Percentiles rank a stretch among this genome's conserved stretches.
Evolutionary conservation across 2,797 vertebrate genomes (phyloP).

Genomic region (Selene dorsalis): DNA sequence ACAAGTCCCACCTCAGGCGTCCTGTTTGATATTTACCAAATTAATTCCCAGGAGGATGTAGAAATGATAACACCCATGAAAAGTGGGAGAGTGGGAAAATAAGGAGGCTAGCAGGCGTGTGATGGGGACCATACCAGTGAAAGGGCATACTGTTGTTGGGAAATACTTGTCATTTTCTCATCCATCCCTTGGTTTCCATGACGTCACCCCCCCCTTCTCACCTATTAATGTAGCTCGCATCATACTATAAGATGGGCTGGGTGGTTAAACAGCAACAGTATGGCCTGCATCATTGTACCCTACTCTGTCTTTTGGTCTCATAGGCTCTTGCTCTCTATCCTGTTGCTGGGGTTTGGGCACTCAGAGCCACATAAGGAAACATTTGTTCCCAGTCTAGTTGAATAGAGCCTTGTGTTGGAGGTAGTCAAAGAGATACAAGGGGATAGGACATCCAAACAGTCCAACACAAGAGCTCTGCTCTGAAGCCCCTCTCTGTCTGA

Average conservation of each 20-base stretch:
- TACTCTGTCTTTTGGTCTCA: conserved; percentile 52
- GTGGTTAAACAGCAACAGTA: conserved; percentile 21
- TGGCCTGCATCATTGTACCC: conserved; percentile 63
- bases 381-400: conserved; percentile 91
- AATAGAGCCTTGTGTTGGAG: conserved; percentile 91
- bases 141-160: conserved; percentile 48
- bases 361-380: conserved; percentile 90
- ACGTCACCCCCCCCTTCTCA: background rate
- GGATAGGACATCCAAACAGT: conserved; percentile 81
- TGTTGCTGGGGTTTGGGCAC: conserved; percentile 63
- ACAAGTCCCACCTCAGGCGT: conserved; percentile 64
- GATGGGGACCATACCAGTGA: conserved; percentile 42
- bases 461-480: conserved; percentile 77
- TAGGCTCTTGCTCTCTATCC: conserved; percentile 60
- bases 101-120: conserved; percentile 29
- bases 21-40: conserved; percentile 70
- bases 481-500: conserved; percentile 82
- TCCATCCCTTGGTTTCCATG: conserved; percentile 39
- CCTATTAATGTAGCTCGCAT: conserved; percentile 30
- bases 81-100: conserved; percentile 54
- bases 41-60: conserved; percentile 60
- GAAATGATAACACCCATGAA: conserved; percentile 59
- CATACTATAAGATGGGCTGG: conserved; percentile 26
- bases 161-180: conserved; percentile 64
- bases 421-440: conserved; percentile 85